Base-by-base conservation (phyloP, 2,113 vertebrate species). In the Cyanoliseus patagonus region DNA sequence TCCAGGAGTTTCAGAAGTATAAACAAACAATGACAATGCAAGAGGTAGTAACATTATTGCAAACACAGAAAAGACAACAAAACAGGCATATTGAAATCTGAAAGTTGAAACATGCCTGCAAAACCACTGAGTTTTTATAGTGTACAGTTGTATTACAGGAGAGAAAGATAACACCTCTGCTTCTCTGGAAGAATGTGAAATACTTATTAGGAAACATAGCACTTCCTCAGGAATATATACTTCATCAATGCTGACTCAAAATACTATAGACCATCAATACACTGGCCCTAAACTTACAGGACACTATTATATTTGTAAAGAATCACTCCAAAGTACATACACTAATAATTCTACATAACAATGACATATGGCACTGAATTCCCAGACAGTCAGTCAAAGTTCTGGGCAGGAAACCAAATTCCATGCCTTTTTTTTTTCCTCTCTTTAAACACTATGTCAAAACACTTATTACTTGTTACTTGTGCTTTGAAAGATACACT, bases 321-420 rank as follows among this genome's bases (percentile, higher is more conserved):
- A 70, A 77, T 55, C 78, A 73, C 86, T 91, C 70, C 33, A 70
- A 63, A 57, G 42, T 68, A 51, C 2, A 0, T 42, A 80, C 55
- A 66, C 22, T 68, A 63, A 74, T 31, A 63, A 74, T 31, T 55
- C 79, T 75, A 80, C 62, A 53, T 23, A 77, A 53, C 30, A 25
- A 1, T 68, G 92, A 66, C 94, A 84, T 23, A 91, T 15, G 1
- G 94, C 82, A 44, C 25, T 89, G 86, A 96, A 96, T 92, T 94
- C 93, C 95, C 84, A 95, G 96, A 93, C 93, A 94, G 92, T 86
- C 96, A 93, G 94, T 96, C 82, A 96, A 97, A 97, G 91, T 88
- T 96, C 84, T 89, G 82, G 86, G 87, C 86, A 92, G 42, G 83
- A 92, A 94, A 74, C 76, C 81, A 92, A 96, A 96, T 94, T 93